A percentile compares a stretch with the other conserved stretches of the same genome.
phyloP scores from a whole-genome alignment of 2,797 vertebrate genomes.

The Limnodromus scolopaceus region DNA sequence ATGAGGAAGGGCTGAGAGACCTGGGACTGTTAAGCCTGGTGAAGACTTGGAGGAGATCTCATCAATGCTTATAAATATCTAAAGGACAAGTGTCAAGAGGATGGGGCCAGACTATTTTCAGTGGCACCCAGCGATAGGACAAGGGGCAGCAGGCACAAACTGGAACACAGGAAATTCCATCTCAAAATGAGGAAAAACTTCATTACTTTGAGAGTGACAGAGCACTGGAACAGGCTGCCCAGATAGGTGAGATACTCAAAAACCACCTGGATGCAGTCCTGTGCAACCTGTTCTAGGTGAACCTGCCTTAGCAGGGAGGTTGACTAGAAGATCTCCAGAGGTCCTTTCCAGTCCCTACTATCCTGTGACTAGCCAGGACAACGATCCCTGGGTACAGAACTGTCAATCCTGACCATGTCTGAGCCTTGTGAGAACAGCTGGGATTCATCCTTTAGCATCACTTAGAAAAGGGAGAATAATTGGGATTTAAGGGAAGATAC shows the following conservation, averaged over 20 bases:
- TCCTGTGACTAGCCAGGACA: not conserved
- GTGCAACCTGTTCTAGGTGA: not conserved
- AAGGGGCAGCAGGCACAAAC: not conserved
- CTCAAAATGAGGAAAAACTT: not conserved
- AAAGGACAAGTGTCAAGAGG: not conserved
- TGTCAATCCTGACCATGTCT: fast-evolving
- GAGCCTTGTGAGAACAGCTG: not conserved
- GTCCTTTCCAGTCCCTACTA: not conserved
- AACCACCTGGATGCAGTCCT: not conserved
- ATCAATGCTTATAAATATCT: not conserved
- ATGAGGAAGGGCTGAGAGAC: not conserved
- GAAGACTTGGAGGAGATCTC: not conserved
- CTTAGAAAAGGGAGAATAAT: not conserved
- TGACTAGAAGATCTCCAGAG: not conserved
- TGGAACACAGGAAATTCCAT: not conserved
- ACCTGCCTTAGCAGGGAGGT: not conserved
- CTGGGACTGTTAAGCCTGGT: not conserved
- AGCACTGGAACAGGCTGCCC: not conserved
- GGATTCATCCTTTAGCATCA: not conserved
- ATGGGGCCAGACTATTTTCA: not conserved
- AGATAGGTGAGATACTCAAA: not conserved
- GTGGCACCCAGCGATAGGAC: not conserved
- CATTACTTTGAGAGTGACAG: not conserved
- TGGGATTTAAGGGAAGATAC: not conserved
- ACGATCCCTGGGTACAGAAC: fast-evolving